A percentile compares a stretch with the other conserved stretches of the same genome.
Conservation (phyloP, 2,113 vertebrate genomes). For the Seriola quinqueradiata region DNA sequence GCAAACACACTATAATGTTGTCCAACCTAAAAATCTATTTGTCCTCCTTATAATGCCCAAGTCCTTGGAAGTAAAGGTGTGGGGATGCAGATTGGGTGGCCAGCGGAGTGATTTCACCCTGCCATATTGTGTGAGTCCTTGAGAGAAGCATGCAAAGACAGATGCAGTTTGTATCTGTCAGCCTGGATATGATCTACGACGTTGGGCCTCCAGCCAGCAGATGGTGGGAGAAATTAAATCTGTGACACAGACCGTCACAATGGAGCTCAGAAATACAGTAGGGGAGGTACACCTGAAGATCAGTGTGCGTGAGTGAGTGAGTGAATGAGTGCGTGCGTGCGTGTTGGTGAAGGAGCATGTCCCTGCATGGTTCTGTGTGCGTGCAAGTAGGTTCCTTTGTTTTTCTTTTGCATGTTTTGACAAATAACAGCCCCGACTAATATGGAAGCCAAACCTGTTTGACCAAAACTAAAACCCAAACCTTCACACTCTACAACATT, state of each 20-base stretch:
- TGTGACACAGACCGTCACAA: slow-evolving; percentile 75
- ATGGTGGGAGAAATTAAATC: slow-evolving; percentile 85
- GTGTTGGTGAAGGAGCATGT: background rate
- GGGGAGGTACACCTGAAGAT: slow-evolving; percentile 71
- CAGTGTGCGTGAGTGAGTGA: background rate
- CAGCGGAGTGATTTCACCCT: slow-evolving; percentile 66
- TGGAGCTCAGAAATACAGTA: slow-evolving; percentile 69
- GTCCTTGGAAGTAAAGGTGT: slow-evolving; percentile 60
- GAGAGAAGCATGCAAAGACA: slow-evolving; percentile 80
- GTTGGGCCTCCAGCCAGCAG: slow-evolving; percentile 83
- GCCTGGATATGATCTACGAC: slow-evolving; percentile 80
- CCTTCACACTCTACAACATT: slow-evolving; percentile 3
- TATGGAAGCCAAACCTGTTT: slow-evolving; percentile 30
- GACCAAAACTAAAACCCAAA: background rate
- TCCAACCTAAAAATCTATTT: slow-evolving; percentile 16
- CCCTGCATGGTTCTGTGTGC: slow-evolving; percentile 5
- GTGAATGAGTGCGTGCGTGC: background rate
- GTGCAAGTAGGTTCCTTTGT: slow-evolving; percentile 15
- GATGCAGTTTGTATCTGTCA: slow-evolving; percentile 85
- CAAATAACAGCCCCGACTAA: slow-evolving; percentile 37
- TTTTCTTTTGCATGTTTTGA: slow-evolving; percentile 33
- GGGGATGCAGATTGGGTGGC: slow-evolving; percentile 68
- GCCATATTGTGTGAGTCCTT: slow-evolving; percentile 84
- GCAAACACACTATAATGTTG: background rate
- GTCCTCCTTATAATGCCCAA: slow-evolving; percentile 10